Evolutionary conservation across 2,888 invertebrate species (phyloP).

Genomic region (Agriopis aurantiaria): DNA sequence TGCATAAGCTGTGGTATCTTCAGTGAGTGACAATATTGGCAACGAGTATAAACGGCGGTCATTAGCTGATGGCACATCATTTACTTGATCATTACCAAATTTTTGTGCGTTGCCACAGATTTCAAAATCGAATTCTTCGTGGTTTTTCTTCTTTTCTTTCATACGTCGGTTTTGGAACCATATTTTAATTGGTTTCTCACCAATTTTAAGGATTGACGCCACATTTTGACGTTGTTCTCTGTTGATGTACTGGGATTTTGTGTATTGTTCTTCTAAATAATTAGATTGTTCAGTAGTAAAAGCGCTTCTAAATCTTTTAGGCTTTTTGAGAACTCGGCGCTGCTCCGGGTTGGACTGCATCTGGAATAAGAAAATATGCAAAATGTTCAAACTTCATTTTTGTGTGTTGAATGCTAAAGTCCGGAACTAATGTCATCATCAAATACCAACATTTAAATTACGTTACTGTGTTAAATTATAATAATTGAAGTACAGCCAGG

Average conservation of each 20-base stretch:
- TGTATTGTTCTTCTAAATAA: constrained; percentile 91
- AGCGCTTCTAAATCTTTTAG: constrained; percentile 84
- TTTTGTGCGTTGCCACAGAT: constrained; percentile 43
- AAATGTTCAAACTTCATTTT: not conserved
- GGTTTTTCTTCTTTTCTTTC: constrained; percentile 88
- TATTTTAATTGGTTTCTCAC: constrained; percentile 92
- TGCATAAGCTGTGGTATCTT: constrained; percentile 24
- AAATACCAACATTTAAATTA: not conserved
- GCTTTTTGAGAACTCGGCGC: constrained; percentile 48
- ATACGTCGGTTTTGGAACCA: constrained; percentile 95
- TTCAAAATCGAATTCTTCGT: constrained; percentile 54
- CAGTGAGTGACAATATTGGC: constrained; percentile 44
- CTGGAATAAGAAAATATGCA: constrained; percentile 45
- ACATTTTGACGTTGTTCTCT: constrained; percentile 89
- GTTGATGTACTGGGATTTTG: constrained; percentile 89
- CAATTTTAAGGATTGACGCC: constrained; percentile 87
- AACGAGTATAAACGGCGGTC: constrained; percentile 50
- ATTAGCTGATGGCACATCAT: constrained; percentile 59
- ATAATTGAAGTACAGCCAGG: no score
- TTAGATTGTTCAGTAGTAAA: constrained; percentile 92
- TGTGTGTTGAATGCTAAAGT: not conserved
- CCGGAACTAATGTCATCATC: no score
- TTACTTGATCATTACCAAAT: constrained; percentile 56
- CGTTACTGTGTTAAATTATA: no score
- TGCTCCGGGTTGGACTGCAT: constrained; percentile 38